Percentiles rank a stretch among this genome's conserved stretches.
Evolutionary conservation across 1,140 invertebrate species (phyloP).

Genomic region (Frieseomelitta varia): DNA sequence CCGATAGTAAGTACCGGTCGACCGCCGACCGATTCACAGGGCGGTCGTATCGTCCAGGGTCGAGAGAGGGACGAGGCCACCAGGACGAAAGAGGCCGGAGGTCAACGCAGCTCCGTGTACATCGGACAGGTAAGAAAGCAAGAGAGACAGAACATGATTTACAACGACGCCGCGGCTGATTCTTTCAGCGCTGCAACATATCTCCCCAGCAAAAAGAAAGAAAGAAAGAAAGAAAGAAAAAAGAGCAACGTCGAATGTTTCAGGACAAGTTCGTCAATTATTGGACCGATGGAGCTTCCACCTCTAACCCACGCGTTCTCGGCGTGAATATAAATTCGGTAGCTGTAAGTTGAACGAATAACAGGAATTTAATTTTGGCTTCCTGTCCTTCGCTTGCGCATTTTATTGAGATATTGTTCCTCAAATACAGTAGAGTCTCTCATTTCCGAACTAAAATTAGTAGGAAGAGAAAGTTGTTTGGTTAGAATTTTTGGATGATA

Average conservation of each 20-base stretch:
- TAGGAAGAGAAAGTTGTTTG: too few relatives aligned
- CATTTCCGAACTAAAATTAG: too few relatives aligned
- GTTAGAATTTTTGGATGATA: too few relatives aligned
- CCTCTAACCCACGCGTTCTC: slow-evolving; percentile 71
- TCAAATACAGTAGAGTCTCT: neutral
- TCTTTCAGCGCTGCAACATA: slow-evolving; percentile 46
- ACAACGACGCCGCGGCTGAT: slow-evolving; percentile 50
- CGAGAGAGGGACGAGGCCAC: slow-evolving; percentile 73
- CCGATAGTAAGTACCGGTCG: slow-evolving; percentile 63
- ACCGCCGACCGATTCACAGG: slow-evolving; percentile 59
- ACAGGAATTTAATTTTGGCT: neutral
- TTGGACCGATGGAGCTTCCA: slow-evolving; percentile 73
- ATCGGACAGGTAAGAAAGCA: slow-evolving; percentile 78
- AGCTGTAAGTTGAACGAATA: slow-evolving; percentile 70
- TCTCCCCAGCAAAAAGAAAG: slow-evolving; percentile 7
- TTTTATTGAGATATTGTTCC: neutral
- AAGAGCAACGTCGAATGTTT: slow-evolving; percentile 54
- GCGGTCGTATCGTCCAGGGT: slow-evolving; percentile 75
- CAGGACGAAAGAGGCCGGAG: slow-evolving; percentile 72
- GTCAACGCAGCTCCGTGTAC: slow-evolving; percentile 77
- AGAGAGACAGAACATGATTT: slow-evolving; percentile 64
- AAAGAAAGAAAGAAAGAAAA: slow-evolving; percentile 12
- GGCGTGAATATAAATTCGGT: slow-evolving; percentile 78
- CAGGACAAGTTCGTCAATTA: slow-evolving; percentile 81
- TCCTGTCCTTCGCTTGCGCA: neutral